phyloP scores from a whole-genome alignment of 2,797 vertebrate genomes.

The Steatocranus sp. region DNA sequence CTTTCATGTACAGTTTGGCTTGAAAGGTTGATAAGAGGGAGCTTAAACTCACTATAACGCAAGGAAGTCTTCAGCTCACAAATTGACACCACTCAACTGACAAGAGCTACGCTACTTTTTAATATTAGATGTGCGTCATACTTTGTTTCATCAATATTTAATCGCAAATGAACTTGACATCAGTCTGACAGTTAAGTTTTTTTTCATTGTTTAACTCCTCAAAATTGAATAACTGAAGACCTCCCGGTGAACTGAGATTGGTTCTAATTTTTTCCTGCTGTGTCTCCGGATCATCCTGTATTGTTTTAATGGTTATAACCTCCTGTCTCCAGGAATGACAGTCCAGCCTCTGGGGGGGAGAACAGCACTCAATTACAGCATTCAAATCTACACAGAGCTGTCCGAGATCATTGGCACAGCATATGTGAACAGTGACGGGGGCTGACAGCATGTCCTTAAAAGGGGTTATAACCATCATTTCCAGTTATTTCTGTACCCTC shows the following conservation, averaged over 20 bases:
- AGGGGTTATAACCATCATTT: constrained; percentile 17
- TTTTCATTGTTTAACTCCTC: neutral
- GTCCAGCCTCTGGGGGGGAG: neutral
- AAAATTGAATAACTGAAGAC: neutral
- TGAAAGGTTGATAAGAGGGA: neutral
- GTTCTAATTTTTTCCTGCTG: neutral
- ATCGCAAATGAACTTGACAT: constrained; percentile 11
- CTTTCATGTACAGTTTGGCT: neutral
- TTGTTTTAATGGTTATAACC: constrained; percentile 47
- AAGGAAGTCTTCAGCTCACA: neutral
- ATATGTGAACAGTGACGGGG: constrained; percentile 39
- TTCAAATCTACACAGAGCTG: constrained; percentile 55
- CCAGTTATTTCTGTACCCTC: constrained; percentile 26
- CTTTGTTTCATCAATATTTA: constrained; percentile 26
- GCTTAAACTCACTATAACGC: neutral
- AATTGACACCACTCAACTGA: constrained; percentile 9
- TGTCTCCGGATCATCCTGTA: constrained; percentile 16
- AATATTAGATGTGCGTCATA: constrained; percentile 21
- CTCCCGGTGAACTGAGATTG: neutral
- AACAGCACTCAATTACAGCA: constrained; percentile 53
- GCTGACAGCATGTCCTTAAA: constrained; percentile 34
- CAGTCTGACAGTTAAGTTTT: neutral
- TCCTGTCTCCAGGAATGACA: constrained; percentile 51
- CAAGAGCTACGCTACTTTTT: neutral
- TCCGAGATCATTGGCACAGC: constrained; percentile 28